These are phyloP conservation scores for Clepsis dumicolana DNA, from an alignment of 2,888 invertebrate species.

Conservation along the genomic window DNA sequence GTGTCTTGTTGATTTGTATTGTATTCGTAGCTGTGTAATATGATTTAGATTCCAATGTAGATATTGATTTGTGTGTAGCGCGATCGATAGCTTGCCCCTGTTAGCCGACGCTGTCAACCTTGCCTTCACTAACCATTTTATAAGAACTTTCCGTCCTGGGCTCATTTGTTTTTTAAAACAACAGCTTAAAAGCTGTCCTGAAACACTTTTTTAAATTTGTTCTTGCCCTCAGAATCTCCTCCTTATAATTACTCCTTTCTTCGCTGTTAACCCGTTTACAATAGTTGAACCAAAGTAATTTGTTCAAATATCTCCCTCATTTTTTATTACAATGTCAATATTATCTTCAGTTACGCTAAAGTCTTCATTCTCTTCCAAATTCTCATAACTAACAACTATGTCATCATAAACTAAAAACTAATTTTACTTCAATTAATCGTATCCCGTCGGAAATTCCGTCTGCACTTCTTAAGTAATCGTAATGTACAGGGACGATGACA, in stretches of 20 bases:
- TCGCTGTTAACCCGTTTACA: no score
- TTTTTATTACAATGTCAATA: neutral
- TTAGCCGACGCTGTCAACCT: conserved; percentile 2
- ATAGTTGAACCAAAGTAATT: neutral
- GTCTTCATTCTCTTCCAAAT: neutral
- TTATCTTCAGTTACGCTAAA: neutral
- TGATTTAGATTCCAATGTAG: conserved; percentile 37
- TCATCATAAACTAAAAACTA: neutral
- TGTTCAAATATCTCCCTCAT: neutral
- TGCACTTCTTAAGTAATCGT: conserved; percentile 59
- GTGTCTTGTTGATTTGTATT: conserved; percentile 32
- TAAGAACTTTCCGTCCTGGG: conserved; percentile 38
- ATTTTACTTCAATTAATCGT: conserved; percentile 10
- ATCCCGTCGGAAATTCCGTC: conserved; percentile 58
- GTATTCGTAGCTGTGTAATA: conserved; percentile 16
- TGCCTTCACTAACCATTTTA: conserved; percentile 20
- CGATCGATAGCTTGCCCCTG: conserved; percentile 36
- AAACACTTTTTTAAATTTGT: neutral
- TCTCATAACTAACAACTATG: neutral
- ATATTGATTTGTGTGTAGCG: conserved; percentile 36
- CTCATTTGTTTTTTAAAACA: conserved; percentile 31
- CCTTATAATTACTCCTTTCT: no score
- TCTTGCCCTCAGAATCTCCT: neutral
- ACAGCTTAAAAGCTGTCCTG: neutral
- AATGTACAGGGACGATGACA: conserved; percentile 82